A percentile compares a stretch with the other conserved stretches of the same genome.
Conservation (phyloP, 2,797 vertebrate species). For the Nannoperca australis region DNA sequence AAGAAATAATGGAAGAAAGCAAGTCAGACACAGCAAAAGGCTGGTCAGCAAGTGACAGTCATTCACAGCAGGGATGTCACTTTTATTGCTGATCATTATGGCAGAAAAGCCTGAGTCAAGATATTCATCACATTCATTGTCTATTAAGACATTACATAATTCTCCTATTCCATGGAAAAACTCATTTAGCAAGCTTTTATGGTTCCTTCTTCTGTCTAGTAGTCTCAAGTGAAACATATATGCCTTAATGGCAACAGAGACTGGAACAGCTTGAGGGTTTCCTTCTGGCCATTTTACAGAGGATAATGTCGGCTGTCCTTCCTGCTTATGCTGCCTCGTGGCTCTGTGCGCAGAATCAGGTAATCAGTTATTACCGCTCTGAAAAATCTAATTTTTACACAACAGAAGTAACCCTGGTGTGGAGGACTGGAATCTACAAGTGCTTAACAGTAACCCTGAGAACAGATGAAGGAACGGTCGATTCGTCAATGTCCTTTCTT, state of each 20-base stretch:
- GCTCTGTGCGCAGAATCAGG: background rate
- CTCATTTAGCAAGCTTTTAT: slow-evolving; percentile 33
- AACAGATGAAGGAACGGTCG: background rate
- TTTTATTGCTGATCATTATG: slow-evolving; percentile 53
- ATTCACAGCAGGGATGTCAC: slow-evolving; percentile 29
- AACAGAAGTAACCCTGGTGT: background rate
- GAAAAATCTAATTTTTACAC: background rate
- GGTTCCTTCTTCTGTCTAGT: slow-evolving; percentile 14
- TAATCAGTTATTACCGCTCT: background rate
- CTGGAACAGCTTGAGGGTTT: slow-evolving; percentile 45
- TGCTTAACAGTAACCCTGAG: background rate
- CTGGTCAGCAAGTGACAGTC: slow-evolving; percentile 21
- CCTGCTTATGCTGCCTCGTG: slow-evolving; percentile 25
- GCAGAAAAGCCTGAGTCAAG: slow-evolving; percentile 33
- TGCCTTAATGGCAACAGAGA: slow-evolving; percentile 35
- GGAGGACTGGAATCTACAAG: background rate
- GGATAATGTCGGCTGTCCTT: slow-evolving; percentile 37
- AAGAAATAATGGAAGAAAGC: slow-evolving; percentile 19
- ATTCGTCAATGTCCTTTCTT: background rate
- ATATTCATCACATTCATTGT: slow-evolving; percentile 50
- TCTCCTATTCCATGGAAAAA: slow-evolving; percentile 27
- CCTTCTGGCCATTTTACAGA: slow-evolving; percentile 47
- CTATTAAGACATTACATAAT: slow-evolving; percentile 42
- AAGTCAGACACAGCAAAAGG: background rate
- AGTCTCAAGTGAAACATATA: slow-evolving; percentile 36